These are phyloP conservation scores for Prionchulus punctatus DNA, from an alignment of 2,888 invertebrate genomes.

Conservation along the genomic window DNA sequence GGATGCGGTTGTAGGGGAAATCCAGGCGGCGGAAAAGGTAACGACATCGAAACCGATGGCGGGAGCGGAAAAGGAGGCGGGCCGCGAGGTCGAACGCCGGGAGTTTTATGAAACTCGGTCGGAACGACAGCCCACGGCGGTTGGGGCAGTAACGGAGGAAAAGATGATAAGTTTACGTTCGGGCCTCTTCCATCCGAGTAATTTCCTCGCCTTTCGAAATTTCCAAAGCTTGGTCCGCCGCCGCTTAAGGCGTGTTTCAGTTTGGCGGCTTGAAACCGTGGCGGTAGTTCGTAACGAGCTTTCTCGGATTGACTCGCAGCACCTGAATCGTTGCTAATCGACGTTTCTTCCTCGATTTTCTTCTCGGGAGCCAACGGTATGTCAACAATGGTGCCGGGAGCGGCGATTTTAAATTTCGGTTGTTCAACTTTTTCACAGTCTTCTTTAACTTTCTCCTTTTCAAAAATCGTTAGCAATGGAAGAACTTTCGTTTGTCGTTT, in stretches of 20 bases:
- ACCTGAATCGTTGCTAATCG: neutral
- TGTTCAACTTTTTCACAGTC: too few species aligned
- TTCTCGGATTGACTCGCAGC: neutral
- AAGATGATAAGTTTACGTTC: neutral
- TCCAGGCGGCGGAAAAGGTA: neutral
- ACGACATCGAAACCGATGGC: neutral
- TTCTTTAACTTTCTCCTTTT: neutral
- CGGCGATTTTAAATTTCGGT: neutral
- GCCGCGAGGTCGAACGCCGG: neutral
- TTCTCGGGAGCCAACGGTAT: neutral
- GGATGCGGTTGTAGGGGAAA: too few species aligned
- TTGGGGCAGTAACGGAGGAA: neutral
- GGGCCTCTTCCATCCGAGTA: neutral
- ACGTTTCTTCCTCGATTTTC: neutral
- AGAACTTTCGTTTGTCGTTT: neutral
- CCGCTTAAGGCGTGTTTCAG: constrained; percentile 7
- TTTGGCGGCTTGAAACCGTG: constrained; percentile 7
- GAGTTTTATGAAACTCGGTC: neutral
- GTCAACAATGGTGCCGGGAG: neutral
- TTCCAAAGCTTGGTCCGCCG: neutral
- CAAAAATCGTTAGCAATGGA: neutral
- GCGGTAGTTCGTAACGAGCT: neutral
- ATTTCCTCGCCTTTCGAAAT: neutral
- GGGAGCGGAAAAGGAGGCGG: neutral
- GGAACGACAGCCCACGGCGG: neutral